These are phyloP conservation scores for Allolobophora icterica DNA, from an alignment of 2,888 invertebrate genomes.

Conservation along the genomic window DNA sequence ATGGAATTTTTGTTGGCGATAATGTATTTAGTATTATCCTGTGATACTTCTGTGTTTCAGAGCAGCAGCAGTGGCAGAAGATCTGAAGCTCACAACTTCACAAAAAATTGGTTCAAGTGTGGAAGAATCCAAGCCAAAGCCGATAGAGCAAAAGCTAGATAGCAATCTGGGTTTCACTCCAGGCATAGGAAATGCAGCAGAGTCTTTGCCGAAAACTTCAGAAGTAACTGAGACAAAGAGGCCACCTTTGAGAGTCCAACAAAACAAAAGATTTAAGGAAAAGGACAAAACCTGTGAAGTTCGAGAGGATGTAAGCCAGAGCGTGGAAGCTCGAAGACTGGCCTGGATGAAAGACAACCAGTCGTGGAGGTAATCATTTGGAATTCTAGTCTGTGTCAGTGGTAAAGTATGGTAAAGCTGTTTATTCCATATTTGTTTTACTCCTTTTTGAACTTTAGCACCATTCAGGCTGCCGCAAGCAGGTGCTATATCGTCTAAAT, in stretches of 20 bases:
- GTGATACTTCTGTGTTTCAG: not conserved
- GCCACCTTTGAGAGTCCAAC: not conserved
- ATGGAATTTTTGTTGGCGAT: too few relatives aligned
- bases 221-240: not conserved
- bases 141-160: not conserved
- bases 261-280: not conserved
- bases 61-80: not conserved
- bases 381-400: not conserved
- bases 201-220: not conserved
- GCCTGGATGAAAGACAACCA: not conserved
- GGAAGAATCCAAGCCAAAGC: not conserved
- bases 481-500: too few relatives aligned
- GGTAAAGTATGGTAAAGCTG: too few relatives aligned
- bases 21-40: too few relatives aligned
- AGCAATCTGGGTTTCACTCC: not conserved
- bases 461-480: too few relatives aligned
- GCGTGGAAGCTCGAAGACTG: not conserved
- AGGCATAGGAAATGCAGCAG: not conserved
- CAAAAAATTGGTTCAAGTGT: not conserved
- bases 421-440: too few relatives aligned
- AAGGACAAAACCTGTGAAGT: not conserved
- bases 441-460: too few relatives aligned
- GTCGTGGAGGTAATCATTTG: not conserved
- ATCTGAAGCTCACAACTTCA: not conserved
- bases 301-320: not conserved